Evolutionary conservation across 2,113 vertebrate genomes (phyloP), one percentile per base, ranked within the genome.

Genomic region (Pipra filicauda): DNA sequence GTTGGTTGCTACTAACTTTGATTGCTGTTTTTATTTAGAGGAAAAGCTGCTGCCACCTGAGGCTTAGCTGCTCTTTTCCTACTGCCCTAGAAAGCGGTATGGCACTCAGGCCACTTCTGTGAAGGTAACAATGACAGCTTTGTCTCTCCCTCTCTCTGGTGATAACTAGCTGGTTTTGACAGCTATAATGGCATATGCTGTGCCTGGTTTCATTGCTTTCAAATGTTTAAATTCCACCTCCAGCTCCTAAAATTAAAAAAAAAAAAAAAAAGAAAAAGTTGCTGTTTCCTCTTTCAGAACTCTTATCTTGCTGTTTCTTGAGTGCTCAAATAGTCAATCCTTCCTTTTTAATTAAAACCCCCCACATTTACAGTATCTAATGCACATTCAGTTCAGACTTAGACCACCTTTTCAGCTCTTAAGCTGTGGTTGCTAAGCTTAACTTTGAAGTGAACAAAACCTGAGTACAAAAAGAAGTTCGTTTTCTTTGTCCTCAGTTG

Each of bases 41-140:
- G 73, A 84, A 97, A 93, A 94, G 52, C 62, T 97, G 92, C 93
- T 97, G 96, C 88, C 95, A 96, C 95, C 90, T 97, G 89, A 91
- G 90, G 89, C 73, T 91, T 66, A 75, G 55, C 27, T 85, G 65
- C 37, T 41, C 37, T 33, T 33, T 71, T 94, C n/a, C 80, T 65
- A 46, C 24, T 85, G 74, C 84, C 90, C 72, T 48, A 55, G 55
- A 62, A 67, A 66, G 35, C 33, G 81, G 58, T 43, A 19, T 5
- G 24, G 46, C 44, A 81, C 35, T 26, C 22, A n/a, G 12, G 8
- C 22, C 41, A 54, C 39, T 46, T 76, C 33, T 30, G 24, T 28
- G 37, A 80, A 61, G 35, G 48, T 41, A 78, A 75, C 81, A 91
- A 12, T 21, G 37, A 48, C 49, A 88, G 41, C 52, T 72, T 79